Evolutionary conservation across 2,797 vertebrate genomes (phyloP).

Genomic region (Catostomus latipinnis): DNA sequence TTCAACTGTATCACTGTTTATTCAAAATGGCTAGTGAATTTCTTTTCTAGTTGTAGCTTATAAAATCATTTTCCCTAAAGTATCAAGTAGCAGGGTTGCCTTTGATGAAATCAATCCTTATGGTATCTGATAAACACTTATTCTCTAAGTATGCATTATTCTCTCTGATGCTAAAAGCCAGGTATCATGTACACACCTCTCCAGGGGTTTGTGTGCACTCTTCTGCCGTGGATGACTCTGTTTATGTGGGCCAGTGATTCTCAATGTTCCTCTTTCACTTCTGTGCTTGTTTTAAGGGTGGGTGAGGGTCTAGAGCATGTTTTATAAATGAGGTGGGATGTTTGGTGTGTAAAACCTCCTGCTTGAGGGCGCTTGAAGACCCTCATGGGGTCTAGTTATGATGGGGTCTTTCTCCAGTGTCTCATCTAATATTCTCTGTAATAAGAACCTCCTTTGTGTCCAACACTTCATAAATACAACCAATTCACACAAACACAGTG

Average conservation of each 20-base stretch:
- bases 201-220: not conserved
- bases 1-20: not conserved
- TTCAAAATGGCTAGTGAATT: not conserved
- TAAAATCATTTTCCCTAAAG: not conserved
- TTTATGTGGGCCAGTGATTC: slow-evolving; percentile 14
- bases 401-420: slow-evolving; percentile 25
- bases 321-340: slow-evolving; percentile 51
- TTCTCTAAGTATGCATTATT: slow-evolving; percentile 13
- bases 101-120: slow-evolving; percentile 20
- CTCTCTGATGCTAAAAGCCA: slow-evolving; percentile 15
- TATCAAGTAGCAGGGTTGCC: not conserved
- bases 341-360: slow-evolving; percentile 38
- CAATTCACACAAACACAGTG: slow-evolving; percentile 1
- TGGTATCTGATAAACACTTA: not conserved
- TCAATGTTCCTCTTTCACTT: slow-evolving; percentile 6
- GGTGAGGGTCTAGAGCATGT: slow-evolving; percentile 26
- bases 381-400: slow-evolving; percentile 43
- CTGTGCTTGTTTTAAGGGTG: not conserved
- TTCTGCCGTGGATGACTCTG: not conserved
- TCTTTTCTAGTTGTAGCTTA: not conserved
- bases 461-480: slow-evolving; percentile 11
- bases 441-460: slow-evolving; percentile 32
- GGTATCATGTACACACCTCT: slow-evolving; percentile 2
- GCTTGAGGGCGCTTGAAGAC: slow-evolving; percentile 20
- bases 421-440: slow-evolving; percentile 56